Percentiles rank a stretch among this genome's conserved stretches.
phyloP scores from a whole-genome alignment of 2,888 invertebrate species.

The Lamproptera curius region DNA sequence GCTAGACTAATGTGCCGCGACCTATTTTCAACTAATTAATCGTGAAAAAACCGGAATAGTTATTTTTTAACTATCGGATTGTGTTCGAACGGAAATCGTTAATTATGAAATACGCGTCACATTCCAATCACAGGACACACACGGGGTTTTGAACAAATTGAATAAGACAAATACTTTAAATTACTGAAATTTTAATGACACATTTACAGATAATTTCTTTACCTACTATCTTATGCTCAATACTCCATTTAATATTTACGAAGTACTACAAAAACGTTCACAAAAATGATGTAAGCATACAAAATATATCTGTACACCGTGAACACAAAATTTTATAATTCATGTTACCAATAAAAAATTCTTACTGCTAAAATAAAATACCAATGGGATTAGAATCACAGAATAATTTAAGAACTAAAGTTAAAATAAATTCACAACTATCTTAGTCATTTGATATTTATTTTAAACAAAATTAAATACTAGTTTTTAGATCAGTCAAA shows the following conservation, averaged over 20 bases:
- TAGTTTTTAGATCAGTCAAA: constrained; percentile 43
- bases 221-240: constrained; percentile 12
- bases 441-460: constrained; percentile 7
- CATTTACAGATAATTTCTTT: constrained; percentile 16
- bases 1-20: no score
- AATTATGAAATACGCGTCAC: no score
- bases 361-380: constrained; percentile 12
- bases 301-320: constrained; percentile 8
- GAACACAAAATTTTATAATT: constrained; percentile 11
- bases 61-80: no score
- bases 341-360: constrained; percentile 5
- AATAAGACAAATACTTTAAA: constrained; percentile 2
- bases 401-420: constrained; percentile 17
- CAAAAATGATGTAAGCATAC: constrained; percentile 2
- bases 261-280: constrained; percentile 8
- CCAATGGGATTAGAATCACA: constrained; percentile 15
- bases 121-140: no score
- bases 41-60: no score
- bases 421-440: constrained; percentile 21
- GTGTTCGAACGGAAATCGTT: no score
- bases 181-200: constrained; percentile 15
- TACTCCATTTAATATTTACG: constrained; percentile 6
- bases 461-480: constrained; percentile 10
- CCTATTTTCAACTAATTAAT: no score
- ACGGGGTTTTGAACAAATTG: no score